Base-by-base conservation (phyloP, 1,140 invertebrate genomes). In the Aphaenogaster ashmeadi region DNA sequence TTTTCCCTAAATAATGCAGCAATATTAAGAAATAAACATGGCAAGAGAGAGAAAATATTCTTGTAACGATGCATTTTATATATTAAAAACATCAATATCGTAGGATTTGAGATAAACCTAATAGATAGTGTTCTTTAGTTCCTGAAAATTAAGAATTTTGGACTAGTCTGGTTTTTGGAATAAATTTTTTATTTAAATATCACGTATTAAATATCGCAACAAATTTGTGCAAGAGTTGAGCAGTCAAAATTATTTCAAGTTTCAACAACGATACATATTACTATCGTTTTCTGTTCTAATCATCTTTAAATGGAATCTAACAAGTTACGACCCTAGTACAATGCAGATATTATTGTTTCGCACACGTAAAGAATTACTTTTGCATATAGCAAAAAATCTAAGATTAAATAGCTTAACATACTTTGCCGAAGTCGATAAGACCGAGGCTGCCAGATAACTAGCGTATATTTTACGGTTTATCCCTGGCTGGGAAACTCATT, bases 401-500 rank as follows among this genome's bases (percentile, higher is more conserved):
- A 50, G 7, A 41, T 27, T 3, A 2, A 41, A 27, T 33, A 1
- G 13, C 0, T 60, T 41, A 13, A 21, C 18, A 2, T 38, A 60
- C 15, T 44, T 33, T 33, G 1, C 3, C 38, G 18, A 67, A 3
- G 54, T 80, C 54, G 81, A 60, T 89, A 90, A 85, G 9, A 89
- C 18, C 2, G n/a, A 62, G 15, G 0, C 18, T 50, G 47, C 18
- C 18, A 33, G 54, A 69, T 47, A 56, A 21, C 50, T 62, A 15
- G 9, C 11, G 3, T 21, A 36, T 62, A 1, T 41, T 56, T 50
- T 38, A 38, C 13, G 15, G 21, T 36, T 90, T 67, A 89, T 33
- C 81, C 0, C 3, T 66, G n/a, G 56, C 21, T 44, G 83, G 56
- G 47, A 77, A 87, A 87, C 58, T 80, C 84, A 7, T 74, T 66